Conservation (phyloP, 1,140 invertebrate species). For the Lordiphosa collinella region DNA sequence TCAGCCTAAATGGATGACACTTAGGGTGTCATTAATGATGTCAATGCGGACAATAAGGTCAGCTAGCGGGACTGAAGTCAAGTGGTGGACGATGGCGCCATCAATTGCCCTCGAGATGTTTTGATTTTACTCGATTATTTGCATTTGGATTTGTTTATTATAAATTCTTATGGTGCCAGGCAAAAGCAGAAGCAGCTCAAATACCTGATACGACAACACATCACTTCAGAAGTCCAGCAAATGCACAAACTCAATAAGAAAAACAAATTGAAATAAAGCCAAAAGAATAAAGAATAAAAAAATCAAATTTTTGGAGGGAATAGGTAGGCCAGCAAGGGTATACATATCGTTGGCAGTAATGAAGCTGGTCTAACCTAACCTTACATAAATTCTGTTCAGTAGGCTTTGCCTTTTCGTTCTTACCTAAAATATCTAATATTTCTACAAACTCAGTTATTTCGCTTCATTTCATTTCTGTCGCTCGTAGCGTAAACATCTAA, state of each 20-base stretch:
- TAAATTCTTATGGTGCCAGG: constrained; percentile 27
- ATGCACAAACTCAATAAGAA: not conserved
- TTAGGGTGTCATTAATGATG: constrained; percentile 72
- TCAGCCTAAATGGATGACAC: constrained; percentile 61
- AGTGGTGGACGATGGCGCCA: constrained; percentile 19
- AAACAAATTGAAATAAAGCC: too few relatives aligned
- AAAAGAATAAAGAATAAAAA: too few relatives aligned
- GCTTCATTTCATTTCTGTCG: too few relatives aligned
- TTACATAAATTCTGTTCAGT: too few relatives aligned
- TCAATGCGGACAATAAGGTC: constrained; percentile 61
- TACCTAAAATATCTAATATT: too few relatives aligned
- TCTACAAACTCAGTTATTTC: too few relatives aligned
- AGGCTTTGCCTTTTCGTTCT: too few relatives aligned
- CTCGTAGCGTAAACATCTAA: too few relatives aligned
- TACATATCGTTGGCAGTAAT: too few relatives aligned
- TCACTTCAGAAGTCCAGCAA: not conserved
- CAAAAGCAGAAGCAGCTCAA: not conserved
- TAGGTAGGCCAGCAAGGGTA: too few relatives aligned
- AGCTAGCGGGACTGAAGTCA: constrained; percentile 4
- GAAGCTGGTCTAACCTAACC: too few relatives aligned
- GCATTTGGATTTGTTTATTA: constrained; percentile 36
- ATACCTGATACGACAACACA: not conserved
- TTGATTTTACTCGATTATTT: constrained; percentile 22
- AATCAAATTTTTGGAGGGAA: too few relatives aligned
- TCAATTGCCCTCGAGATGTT: not conserved